Evolutionary conservation across 1,140 invertebrate species (phyloP), one percentile per base, ranked within the genome.

Genomic region (Microvelia longipes): DNA sequence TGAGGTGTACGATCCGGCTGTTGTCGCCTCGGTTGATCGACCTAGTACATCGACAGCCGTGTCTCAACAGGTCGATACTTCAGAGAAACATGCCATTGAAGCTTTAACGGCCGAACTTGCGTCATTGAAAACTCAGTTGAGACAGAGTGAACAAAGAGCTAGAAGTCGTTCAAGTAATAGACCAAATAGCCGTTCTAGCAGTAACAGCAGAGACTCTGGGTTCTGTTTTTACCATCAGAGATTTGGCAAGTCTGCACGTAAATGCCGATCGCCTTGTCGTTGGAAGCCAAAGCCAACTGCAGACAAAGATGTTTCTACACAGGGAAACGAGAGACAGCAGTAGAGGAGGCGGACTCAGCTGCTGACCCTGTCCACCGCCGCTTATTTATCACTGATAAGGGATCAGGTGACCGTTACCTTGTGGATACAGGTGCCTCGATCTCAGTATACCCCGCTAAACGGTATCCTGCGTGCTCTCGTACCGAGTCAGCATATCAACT

Each of bases 361-460:
- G 66, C 27, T 19, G 28, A 29, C 2, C 2, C 29, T 19, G 19
- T 2, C 24, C 28, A 28, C 66, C 66, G 27, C 66, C 28, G 66
- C 1, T 24, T 67, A 1, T 30, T 29, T 29, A n/a, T 67, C 15
- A 2, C 19, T 28, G 66, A 67, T 28, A 28, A 2, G n/a, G 29
- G 29, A 29, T 67, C 81, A 0, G 93, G 96, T 74, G 19, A 2
- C 29, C 26, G 27, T 28, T 28, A 29, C 28, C 66, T 67, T 27
- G 15, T 67, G 1, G 66, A 67, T 29, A 28, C 66, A 1, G 29
- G 66, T 13, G 66, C 66, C 15, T 29, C 66, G 1, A 2, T 29
- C 13, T 67, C 66, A n/a, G 66, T 30, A 14, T 67, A 1, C 2
- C 66, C n/a, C 14, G 35, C 35, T 50, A 50, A 50, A 50, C 5